phyloP scores from a whole-genome alignment of 2,888 invertebrate genomes.

The Saturnia pavonia region DNA sequence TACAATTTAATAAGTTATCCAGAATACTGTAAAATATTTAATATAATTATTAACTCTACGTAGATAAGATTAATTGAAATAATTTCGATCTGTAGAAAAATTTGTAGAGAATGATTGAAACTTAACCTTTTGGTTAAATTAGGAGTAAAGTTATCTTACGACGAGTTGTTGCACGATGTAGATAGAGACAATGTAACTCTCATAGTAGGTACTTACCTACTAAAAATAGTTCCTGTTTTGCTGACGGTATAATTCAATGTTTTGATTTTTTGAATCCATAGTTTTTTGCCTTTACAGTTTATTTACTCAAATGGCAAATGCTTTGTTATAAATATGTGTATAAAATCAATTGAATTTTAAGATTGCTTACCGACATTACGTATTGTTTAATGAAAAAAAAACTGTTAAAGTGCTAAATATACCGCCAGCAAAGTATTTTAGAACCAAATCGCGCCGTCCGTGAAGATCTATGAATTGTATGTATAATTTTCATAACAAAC shows the following conservation, averaged over 20 bases:
- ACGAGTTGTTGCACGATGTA: constrained; percentile 48
- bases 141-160: constrained; percentile 58
- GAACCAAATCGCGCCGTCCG: constrained; percentile 64
- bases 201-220: constrained; percentile 45
- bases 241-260: constrained; percentile 35
- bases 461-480: constrained; percentile 44
- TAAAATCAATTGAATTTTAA: too few relatives aligned
- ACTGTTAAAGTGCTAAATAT: not conserved
- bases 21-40: constrained; percentile 67
- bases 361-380: too few relatives aligned
- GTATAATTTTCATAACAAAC: constrained; percentile 6
- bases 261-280: not conserved
- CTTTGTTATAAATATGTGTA: too few relatives aligned
- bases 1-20: constrained; percentile 73
- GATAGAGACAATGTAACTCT: constrained; percentile 52
- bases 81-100: constrained; percentile 54
- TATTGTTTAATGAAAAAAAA: not conserved
- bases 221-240: constrained; percentile 46
- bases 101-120: constrained; percentile 32
- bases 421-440: constrained; percentile 30
- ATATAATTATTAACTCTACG: constrained; percentile 29
- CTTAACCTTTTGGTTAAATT: constrained; percentile 64
- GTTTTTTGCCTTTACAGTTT: not conserved
- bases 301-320: not conserved
- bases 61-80: constrained; percentile 51